Evolutionary conservation across 2,888 invertebrate species (phyloP), one percentile per base, ranked within the genome.

Genomic region (Melolontha melolontha): DNA sequence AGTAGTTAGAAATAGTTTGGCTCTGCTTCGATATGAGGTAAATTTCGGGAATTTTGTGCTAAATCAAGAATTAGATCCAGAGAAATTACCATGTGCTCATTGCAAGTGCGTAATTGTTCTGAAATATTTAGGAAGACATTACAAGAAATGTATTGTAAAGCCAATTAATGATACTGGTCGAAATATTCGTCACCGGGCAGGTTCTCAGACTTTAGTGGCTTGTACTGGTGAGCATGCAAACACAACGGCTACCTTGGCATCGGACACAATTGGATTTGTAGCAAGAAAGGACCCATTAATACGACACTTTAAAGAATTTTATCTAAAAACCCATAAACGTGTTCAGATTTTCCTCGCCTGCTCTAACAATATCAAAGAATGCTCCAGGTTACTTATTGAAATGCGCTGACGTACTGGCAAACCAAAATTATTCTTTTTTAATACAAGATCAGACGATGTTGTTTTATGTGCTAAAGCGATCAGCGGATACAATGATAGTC

Each of bases 71-170:
- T 29, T 16, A 11, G 27, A 71, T 10, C 7, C 40, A 17, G 55
- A 62, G 4, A 71, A 49, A 12, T 49, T 67, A 67, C 71, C 71
- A 51, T 71, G 71, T 68, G 55, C 66, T 29, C 68, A 70, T 63
- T 71, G 70, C 17, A 70, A 71, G 39, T 51, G 68, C 1, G 40
- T 70, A 41, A 10, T 68, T 70, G 52, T 64, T 67, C 6, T 66
- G 51, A 54, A 69, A 54, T 16, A 50, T 62, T 51, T 22, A 34
- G 62, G 64, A 70, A 67, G 66, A 54, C 42, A 40, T 34, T 22
- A 47, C 67, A 50, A 70, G 67, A 57, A 64, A 66, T 27, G 57
- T 66, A 27, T 34, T 68, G 64, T 70, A 5, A 65, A 67, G 11
- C 67, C 66, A 51, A 47, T 70, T 8, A 71, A 67, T 42, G 68